Evolutionary conservation across 2,113 vertebrate genomes (phyloP).

Genomic region (Colius striatus): DNA sequence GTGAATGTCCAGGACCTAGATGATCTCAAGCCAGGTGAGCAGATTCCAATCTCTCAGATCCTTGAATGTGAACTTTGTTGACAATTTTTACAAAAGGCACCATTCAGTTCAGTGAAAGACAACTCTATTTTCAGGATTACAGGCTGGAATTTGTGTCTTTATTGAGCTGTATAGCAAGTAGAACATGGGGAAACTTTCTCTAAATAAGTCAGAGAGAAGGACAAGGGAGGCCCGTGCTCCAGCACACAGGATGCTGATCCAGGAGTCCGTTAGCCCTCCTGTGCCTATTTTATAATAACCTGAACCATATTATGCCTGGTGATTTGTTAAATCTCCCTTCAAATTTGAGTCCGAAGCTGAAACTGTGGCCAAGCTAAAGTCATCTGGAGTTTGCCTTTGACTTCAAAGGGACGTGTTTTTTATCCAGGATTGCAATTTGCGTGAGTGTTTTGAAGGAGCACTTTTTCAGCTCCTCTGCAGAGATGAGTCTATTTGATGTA

Average conservation of each 20-base stretch:
- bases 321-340: slow-evolving; percentile 44
- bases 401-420: slow-evolving; percentile 35
- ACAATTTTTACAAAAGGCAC: neutral
- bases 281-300: neutral
- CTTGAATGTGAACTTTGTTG: neutral
- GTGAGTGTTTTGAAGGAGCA: neutral
- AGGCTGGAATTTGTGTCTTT: neutral
- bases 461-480: slow-evolving; percentile 5
- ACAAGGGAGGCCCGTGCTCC: neutral
- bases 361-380: neutral
- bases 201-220: neutral
- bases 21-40: neutral
- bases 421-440: neutral
- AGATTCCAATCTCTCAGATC: neutral
- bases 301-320: neutral
- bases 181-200: neutral
- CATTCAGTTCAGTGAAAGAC: neutral
- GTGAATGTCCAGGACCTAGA: neutral
- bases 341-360: slow-evolving; percentile 14
- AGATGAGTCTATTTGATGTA: slow-evolving; percentile 21
- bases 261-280: neutral
- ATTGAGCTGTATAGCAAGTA: neutral
- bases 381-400: slow-evolving; percentile 24
- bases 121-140: neutral
- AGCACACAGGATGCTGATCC: neutral